Evolutionary conservation across 2,888 invertebrate genomes (phyloP).

Genomic region (Monopis laevigella): DNA sequence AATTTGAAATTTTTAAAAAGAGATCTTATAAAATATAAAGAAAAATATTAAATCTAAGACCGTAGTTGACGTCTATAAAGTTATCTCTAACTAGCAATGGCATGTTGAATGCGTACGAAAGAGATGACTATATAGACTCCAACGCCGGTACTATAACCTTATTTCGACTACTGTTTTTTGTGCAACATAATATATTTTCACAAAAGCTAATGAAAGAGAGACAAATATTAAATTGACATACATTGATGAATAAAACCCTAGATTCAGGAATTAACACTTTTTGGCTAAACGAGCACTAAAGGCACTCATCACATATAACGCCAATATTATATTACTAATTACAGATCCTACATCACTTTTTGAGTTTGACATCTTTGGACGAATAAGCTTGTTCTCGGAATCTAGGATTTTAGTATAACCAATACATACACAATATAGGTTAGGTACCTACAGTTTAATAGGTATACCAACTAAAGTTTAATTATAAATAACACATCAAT

Average conservation of each 20-base stretch:
- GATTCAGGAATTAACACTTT: slow-evolving; percentile 63
- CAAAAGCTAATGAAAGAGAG: slow-evolving; percentile 60
- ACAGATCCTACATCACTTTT: no score
- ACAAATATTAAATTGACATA: slow-evolving; percentile 63
- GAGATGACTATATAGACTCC: slow-evolving; percentile 22
- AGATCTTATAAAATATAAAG: slow-evolving; percentile 55
- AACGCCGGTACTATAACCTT: slow-evolving; percentile 39
- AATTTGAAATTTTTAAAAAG: slow-evolving; percentile 36
- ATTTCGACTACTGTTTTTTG: slow-evolving; percentile 57
- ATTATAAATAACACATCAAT: slow-evolving; percentile 59
- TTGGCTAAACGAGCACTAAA: no score
- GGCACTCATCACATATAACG: no score
- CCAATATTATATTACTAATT: no score
- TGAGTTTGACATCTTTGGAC: no score
- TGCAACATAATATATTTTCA: slow-evolving; percentile 54
- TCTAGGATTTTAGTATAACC: no score
- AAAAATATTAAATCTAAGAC: slow-evolving; percentile 59
- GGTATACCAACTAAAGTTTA: slow-evolving; percentile 59
- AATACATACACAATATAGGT: no score
- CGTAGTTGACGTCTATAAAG: no score
- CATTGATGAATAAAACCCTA: slow-evolving; percentile 35
- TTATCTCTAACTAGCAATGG: slow-evolving; percentile 23
- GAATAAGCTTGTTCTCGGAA: no score
- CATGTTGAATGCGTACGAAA: slow-evolving; percentile 16
- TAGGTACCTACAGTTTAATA: no score